These are phyloP conservation scores for Iguana delicatissima DNA, from an alignment of 2,797 vertebrate species.

Conservation along the genomic window DNA sequence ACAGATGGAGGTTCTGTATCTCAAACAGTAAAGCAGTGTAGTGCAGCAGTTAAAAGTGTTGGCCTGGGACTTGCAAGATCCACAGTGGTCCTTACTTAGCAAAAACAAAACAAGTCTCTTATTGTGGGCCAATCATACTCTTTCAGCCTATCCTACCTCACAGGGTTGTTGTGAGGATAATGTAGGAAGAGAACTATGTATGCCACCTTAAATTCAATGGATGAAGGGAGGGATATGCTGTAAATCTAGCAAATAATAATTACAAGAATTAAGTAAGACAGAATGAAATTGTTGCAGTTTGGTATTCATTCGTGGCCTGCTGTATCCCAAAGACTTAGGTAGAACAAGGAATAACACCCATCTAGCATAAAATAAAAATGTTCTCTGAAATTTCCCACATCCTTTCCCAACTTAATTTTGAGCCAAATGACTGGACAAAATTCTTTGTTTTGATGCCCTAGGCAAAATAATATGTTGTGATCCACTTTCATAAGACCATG, in stretches of 20 bases:
- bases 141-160: neutral
- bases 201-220: neutral
- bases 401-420: neutral
- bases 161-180: neutral
- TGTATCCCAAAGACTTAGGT: neutral
- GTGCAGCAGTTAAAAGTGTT: neutral
- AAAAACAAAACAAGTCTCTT: too few relatives aligned
- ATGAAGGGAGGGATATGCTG: neutral
- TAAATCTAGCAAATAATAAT: neutral
- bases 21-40: neutral
- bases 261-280: neutral
- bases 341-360: neutral
- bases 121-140: neutral
- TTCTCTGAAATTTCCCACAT: neutral
- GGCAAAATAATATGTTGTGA: neutral
- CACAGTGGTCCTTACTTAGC: neutral
- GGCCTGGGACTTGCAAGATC: neutral
- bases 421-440: neutral
- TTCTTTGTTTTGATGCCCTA: neutral
- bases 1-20: neutral
- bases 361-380: neutral
- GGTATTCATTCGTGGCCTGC: neutral
- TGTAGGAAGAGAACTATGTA: neutral
- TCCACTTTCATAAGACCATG: neutral
- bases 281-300: neutral